Percentiles rank a stretch among this genome's conserved stretches.
Evolutionary conservation across 2,113 vertebrate genomes (phyloP).

Genomic region (Burhinus oedicnemus): DNA sequence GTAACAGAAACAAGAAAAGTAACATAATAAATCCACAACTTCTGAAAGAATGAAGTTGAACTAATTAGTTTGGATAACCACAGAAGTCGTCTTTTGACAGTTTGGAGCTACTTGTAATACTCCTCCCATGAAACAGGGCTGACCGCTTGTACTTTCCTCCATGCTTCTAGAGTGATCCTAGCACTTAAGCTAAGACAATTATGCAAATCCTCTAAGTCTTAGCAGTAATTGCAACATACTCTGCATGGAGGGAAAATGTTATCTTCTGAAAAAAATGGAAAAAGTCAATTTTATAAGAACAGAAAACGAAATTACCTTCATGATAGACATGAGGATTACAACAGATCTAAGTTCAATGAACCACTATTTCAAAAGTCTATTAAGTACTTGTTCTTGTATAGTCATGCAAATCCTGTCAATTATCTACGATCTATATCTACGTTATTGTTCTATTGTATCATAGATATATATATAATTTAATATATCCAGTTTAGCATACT

Average conservation of each 20-base stretch:
- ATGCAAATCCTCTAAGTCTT: background rate
- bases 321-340: background rate
- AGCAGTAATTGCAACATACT: background rate
- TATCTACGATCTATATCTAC: background rate
- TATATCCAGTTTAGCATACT: background rate
- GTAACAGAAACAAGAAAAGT: background rate
- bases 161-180: background rate
- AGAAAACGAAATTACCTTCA: background rate
- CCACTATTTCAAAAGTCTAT: background rate
- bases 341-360: background rate
- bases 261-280: background rate
- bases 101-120: background rate
- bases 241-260: fast-evolving
- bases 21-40: background rate
- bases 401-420: background rate
- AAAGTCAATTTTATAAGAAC: background rate
- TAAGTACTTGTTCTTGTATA: background rate
- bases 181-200: no score
- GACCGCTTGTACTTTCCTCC: background rate
- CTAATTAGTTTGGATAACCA: background rate
- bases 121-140: background rate
- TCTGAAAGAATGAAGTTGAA: background rate
- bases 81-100: background rate
- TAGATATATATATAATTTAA: background rate
- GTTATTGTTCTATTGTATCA: background rate